These are phyloP conservation scores for Gouania willdenowi DNA, from an alignment of 2,797 vertebrate genomes.

Conservation along the genomic window DNA sequence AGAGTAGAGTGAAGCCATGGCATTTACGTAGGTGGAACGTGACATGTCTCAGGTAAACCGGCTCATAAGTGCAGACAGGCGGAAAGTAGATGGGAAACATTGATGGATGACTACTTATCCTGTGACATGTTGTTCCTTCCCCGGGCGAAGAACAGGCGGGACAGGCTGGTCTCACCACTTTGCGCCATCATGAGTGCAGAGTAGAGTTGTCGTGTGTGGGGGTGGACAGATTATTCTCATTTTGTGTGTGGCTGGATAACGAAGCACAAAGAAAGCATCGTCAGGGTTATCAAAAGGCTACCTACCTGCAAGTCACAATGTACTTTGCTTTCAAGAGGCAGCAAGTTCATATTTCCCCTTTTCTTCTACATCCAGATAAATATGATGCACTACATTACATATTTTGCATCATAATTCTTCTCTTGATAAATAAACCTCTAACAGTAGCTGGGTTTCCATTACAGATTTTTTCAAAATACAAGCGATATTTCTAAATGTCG, in stretches of 20 bases:
- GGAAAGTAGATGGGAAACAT: conserved; percentile 47
- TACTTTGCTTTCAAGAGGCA: too few species aligned
- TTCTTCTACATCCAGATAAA: too few species aligned
- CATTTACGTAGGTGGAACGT: conserved; percentile 41
- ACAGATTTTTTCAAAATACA: too few species aligned
- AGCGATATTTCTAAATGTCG: too few species aligned
- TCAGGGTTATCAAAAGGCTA: conserved; percentile 29
- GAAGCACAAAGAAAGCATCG: conserved; percentile 15
- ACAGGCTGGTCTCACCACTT: conserved; percentile 32
- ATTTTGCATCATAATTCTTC: too few species aligned
- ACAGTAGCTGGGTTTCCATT: too few species aligned
- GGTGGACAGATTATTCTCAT: conserved; percentile 30
- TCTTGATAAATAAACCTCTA: too few species aligned
- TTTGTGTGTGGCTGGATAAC: conserved; percentile 8
- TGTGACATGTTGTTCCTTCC: conserved; percentile 45
- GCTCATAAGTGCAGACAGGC: conserved; percentile 53
- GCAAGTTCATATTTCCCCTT: too few species aligned
- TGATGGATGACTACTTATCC: conserved; percentile 54
- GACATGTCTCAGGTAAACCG: conserved; percentile 54
- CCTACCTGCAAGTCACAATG: conserved; percentile 52
- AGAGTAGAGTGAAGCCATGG: conserved; percentile 17
- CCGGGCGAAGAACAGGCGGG: conserved; percentile 20
- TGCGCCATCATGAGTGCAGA: conserved; percentile 25
- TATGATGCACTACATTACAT: too few species aligned
- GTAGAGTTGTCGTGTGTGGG: conserved; percentile 14